Conservation (phyloP, 2,888 invertebrate genomes). For the Ophion ventricosus region DNA sequence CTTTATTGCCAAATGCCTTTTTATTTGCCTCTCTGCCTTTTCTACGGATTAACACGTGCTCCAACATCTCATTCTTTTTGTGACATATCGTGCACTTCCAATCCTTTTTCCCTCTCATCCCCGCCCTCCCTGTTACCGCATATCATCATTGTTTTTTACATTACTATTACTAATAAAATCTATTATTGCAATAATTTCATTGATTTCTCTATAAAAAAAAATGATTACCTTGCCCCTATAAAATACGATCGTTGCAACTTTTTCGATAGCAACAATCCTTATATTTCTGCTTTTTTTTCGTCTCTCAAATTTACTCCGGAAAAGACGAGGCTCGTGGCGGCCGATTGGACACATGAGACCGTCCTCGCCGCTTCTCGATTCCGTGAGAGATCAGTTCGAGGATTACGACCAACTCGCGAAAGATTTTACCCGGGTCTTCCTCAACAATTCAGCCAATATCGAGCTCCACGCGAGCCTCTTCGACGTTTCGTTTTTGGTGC, state of each 20-base stretch:
- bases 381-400: conserved; percentile 96
- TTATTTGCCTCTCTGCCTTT: too few species aligned
- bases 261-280: neutral
- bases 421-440: conserved; percentile 95
- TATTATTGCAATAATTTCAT: neutral
- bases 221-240: too few species aligned
- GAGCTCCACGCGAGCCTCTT: conserved; percentile 92
- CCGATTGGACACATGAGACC: conserved; percentile 98
- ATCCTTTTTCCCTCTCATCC: too few species aligned
- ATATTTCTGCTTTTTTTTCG: neutral
- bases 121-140: too few species aligned
- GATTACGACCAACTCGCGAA: conserved; percentile 97
- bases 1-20: too few species aligned
- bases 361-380: conserved; percentile 95
- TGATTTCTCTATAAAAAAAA: too few species aligned
- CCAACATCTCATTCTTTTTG: too few species aligned
- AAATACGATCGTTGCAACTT: neutral
- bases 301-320: neutral
- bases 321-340: conserved; percentile 92
- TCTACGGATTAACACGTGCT: too few species aligned
- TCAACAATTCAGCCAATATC: conserved; percentile 92
- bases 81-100: too few species aligned
- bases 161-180: neutral
- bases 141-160: too few species aligned
- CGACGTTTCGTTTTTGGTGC: conserved; percentile 94